These are phyloP conservation scores for Latrodectus hesperus DNA, from an alignment of 2,888 invertebrate genomes.

Conservation along the genomic window DNA sequence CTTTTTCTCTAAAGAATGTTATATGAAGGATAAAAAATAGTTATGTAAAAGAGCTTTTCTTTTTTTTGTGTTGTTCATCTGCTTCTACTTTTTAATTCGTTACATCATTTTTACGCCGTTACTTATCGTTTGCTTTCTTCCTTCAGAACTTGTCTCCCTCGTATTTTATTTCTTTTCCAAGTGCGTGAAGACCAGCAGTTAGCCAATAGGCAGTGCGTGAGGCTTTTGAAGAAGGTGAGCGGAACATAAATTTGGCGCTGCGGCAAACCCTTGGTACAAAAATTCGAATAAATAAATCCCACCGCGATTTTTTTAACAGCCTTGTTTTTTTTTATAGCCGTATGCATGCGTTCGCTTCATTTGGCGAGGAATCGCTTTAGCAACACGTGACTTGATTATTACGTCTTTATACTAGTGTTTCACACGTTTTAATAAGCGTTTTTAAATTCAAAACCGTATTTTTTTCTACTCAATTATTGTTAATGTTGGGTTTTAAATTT, in stretches of 20 bases:
- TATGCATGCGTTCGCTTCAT: not conserved
- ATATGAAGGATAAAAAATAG: too few species aligned
- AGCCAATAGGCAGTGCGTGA: slow-evolving; percentile 50
- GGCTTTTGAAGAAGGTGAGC: slow-evolving; percentile 49
- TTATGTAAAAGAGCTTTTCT: not conserved
- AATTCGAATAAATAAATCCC: slow-evolving; percentile 66
- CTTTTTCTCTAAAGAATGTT: too few species aligned
- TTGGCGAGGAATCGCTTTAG: slow-evolving; percentile 24
- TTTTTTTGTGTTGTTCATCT: slow-evolving; percentile 11
- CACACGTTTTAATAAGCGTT: too few species aligned
- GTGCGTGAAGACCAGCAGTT: slow-evolving; percentile 62
- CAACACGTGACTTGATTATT: too few species aligned
- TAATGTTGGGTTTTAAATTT: too few species aligned
- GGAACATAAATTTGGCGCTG: slow-evolving; percentile 64
- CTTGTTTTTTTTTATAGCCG: not conserved
- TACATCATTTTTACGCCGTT: slow-evolving; percentile 32
- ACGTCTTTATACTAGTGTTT: too few species aligned
- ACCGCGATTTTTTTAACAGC: slow-evolving; percentile 18
- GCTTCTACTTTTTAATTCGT: slow-evolving; percentile 35
- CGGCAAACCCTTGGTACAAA: slow-evolving; percentile 65
- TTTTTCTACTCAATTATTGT: too few species aligned
- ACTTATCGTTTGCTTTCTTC: slow-evolving; percentile 15
- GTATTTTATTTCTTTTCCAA: slow-evolving; percentile 6
- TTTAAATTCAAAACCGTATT: too few species aligned
- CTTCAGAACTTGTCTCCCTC: slow-evolving; percentile 15